A percentile compares a stretch with the other conserved stretches of the same genome.
Conservation (phyloP, 2,888 invertebrate species). For the Acronicta leporina region DNA sequence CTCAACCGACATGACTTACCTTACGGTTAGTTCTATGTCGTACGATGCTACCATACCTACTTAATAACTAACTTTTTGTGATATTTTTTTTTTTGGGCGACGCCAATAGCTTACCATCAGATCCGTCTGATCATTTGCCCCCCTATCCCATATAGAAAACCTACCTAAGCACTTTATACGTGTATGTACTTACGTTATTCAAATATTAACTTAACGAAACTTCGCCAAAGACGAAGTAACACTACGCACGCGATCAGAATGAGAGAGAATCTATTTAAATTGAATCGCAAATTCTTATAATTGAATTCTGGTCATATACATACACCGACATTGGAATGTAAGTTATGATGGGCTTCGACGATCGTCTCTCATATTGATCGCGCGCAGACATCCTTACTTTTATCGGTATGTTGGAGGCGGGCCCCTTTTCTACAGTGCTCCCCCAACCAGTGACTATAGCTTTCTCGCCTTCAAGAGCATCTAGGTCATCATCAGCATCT, state of each 20-base stretch:
- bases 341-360: conserved; percentile 9
- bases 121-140: no score
- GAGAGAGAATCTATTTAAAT: conserved; percentile 8
- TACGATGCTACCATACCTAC: no score
- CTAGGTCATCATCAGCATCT: conserved; percentile 74
- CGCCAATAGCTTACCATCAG: no score
- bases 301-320: conserved; percentile 28
- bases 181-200: no score
- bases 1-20: no score
- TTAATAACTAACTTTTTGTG: no score
- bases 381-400: conserved; percentile 85
- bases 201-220: no score
- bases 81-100: no score
- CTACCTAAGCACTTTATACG: no score
- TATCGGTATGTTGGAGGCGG: conserved; percentile 90
- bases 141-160: no score
- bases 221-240: not conserved
- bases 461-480: conserved; percentile 84
- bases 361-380: conserved; percentile 23
- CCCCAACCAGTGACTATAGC: conserved; percentile 94
- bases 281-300: conserved; percentile 5
- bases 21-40: no score
- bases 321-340: conserved; percentile 26
- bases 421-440: conserved; percentile 90
- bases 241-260: conserved; percentile 29